Base-by-base conservation (phyloP, 2,797 vertebrate genomes). In the Betta splendens region DNA sequence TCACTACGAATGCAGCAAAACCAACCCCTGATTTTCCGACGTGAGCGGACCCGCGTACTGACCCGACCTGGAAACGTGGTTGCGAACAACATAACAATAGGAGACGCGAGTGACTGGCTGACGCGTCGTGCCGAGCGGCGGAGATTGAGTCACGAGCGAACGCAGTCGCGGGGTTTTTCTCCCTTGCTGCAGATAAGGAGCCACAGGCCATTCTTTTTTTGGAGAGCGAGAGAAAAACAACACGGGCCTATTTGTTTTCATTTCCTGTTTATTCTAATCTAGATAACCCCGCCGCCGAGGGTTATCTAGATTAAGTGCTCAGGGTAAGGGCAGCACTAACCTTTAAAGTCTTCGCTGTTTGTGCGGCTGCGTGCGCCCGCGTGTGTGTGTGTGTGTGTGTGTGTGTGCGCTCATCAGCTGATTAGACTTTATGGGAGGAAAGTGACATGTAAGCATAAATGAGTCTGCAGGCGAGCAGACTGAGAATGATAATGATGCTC, bases 391-490 rank as follows among this genome's bases (percentile, higher is more conserved):
- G 46, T 23, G 52, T 5, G 51, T 20, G 65, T 38, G 62, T 13
- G 33, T 49, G 51, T 71, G 77, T 77, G 79, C 81, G 71, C 73
- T 85, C 85, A 84, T 81, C 84, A 88, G 83, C 82, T 85, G 84
- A 87, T 86, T 88, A 87, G 84, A 87, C 77, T 81, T 62, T 85
- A 85, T 75, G 51, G 75, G 64, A 53, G 80, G 73, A 87, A 89
- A 88, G 81, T 89, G 84, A 89, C 87, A 87, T 87, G 86, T 91
- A 88, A 89, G 89, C 87, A 88, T 84, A 87, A 87, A 86, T 85
- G 83, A 85, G 85, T 87, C 88, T 89, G 84, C 85, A 71, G 89
- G 87, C 88, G 40, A 82, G 79, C 79, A 78, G 83, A 78, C 79
- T 85, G 69, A 78, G 84, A 85, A 89, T 87, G 86, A 87, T 89